Evolutionary conservation across 2,797 vertebrate species (phyloP).

Genomic region (Acanthurus tractus): DNA sequence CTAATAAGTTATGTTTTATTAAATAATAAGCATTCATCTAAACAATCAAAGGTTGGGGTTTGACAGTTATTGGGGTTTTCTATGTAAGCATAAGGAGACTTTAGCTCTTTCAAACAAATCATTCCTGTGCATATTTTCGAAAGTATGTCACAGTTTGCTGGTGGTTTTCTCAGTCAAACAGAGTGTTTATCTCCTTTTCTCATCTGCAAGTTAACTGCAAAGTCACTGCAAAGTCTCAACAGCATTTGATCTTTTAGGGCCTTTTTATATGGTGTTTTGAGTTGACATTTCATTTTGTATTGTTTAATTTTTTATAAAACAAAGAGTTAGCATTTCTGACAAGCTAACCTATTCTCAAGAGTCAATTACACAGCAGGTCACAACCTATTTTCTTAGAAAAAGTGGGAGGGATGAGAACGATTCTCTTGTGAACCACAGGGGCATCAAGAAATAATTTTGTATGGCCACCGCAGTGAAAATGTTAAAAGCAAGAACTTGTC

Average conservation of each 20-base stretch:
- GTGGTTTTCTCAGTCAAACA: conserved; percentile 39
- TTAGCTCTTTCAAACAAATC: neutral
- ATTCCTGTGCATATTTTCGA: neutral
- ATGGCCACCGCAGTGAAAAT: neutral
- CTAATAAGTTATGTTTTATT: neutral
- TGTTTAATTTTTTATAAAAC: neutral
- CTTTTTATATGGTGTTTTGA: neutral
- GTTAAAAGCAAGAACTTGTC: neutral
- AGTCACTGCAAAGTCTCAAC: too few relatives aligned
- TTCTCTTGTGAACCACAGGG: conserved; percentile 15
- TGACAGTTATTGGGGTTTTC: neutral
- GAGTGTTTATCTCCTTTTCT: conserved; percentile 11
- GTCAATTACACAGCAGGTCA: neutral
- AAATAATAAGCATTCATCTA: neutral
- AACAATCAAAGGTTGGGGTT: neutral
- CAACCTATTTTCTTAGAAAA: neutral
- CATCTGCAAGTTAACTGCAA: neutral
- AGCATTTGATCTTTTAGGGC: too few relatives aligned
- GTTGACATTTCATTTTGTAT: neutral
- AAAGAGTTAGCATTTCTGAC: conserved; percentile 1
- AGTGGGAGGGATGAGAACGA: neutral
- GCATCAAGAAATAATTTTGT: neutral
- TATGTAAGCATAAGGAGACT: neutral
- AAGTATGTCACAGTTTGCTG: conserved; percentile 59
- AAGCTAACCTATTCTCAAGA: conserved; percentile 1